Evolutionary conservation across 2,888 invertebrate species (phyloP).

Genomic region (Cremastinae sp.): DNA sequence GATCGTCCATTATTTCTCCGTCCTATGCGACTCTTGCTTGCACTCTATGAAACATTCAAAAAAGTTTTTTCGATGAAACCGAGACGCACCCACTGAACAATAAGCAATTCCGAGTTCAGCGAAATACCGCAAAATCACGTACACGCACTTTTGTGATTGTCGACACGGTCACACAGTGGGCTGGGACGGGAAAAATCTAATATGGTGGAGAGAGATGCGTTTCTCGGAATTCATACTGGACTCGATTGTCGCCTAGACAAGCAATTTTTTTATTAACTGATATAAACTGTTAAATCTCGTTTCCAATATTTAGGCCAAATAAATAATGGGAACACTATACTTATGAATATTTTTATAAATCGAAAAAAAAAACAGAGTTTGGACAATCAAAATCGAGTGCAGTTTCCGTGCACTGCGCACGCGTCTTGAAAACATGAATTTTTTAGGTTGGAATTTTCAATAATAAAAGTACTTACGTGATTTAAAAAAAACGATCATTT

Average conservation of each 20-base stretch:
- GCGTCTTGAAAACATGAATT: slow-evolving; percentile 3
- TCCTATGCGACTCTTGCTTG: not conserved
- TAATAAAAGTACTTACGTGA: not conserved
- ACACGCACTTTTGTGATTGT: slow-evolving; percentile 27
- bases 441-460: slow-evolving; percentile 16
- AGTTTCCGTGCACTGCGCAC: slow-evolving; percentile 29
- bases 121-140: slow-evolving; percentile 27
- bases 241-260: slow-evolving; percentile 13
- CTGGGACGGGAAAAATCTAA: slow-evolving; percentile 50
- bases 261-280: not conserved
- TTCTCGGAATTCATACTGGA: slow-evolving; percentile 43
- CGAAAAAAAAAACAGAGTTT: slow-evolving; percentile 3
- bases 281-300: slow-evolving; percentile 3
- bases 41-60: slow-evolving; percentile 1
- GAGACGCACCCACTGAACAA: slow-evolving; percentile 2
- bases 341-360: not conserved
- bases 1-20: slow-evolving; percentile 52
- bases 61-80: not conserved
- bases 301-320: not conserved
- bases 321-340: slow-evolving; percentile 1
- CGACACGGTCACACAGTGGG: slow-evolving; percentile 27
- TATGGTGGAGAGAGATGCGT: slow-evolving; percentile 47
- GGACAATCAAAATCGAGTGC: slow-evolving; percentile 10
- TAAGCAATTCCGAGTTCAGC: not conserved
- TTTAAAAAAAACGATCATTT: too few species aligned